Percentiles rank a stretch among this genome's conserved stretches.
Conservation (phyloP, 2,113 vertebrate genomes). For the Apodemus speciosus region DNA sequence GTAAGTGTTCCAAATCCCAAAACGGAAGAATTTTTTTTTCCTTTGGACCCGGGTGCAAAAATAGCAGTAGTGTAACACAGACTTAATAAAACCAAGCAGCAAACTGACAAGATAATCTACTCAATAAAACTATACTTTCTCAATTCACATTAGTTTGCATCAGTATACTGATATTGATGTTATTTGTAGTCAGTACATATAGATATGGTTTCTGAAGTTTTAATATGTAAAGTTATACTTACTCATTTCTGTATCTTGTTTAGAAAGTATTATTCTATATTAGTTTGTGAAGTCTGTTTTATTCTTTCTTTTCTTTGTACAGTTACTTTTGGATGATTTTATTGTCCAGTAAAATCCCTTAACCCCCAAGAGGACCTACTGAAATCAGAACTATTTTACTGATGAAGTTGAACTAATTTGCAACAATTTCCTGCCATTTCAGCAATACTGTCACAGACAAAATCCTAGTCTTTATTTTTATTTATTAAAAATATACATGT, state of each 20-base stretch:
- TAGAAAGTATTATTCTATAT: slow-evolving; percentile 14
- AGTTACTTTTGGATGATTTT: slow-evolving; percentile 50
- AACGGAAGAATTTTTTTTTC: slow-evolving; percentile 13
- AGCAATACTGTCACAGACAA: slow-evolving; percentile 47
- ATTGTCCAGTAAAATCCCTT: slow-evolving; percentile 13
- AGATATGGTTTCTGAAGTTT: slow-evolving; percentile 48
- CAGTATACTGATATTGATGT: slow-evolving; percentile 13
- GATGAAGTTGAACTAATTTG: slow-evolving; percentile 1
- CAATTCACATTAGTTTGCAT: slow-evolving; percentile 40
- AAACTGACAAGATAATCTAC: slow-evolving; percentile 31
- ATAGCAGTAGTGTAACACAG: slow-evolving; percentile 16
- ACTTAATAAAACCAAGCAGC: slow-evolving; percentile 50
- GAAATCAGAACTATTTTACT: slow-evolving; percentile 3
- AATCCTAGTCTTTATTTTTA: slow-evolving; percentile 38
- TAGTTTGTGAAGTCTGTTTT: neutral
- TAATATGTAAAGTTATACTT: slow-evolving; percentile 2
- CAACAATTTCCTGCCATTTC: neutral
- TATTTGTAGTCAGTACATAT: slow-evolving; percentile 2
- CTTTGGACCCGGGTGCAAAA: slow-evolving; percentile 45
- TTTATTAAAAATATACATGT: neutral
- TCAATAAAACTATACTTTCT: slow-evolving; percentile 29
- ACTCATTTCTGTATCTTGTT: slow-evolving; percentile 11
- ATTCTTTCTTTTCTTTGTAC: slow-evolving; percentile 29
- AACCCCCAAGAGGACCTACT: neutral
- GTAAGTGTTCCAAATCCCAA: slow-evolving; percentile 53